Base-by-base conservation (phyloP, 2,797 vertebrate species). In the Phrynocephalus forsythii region DNA sequence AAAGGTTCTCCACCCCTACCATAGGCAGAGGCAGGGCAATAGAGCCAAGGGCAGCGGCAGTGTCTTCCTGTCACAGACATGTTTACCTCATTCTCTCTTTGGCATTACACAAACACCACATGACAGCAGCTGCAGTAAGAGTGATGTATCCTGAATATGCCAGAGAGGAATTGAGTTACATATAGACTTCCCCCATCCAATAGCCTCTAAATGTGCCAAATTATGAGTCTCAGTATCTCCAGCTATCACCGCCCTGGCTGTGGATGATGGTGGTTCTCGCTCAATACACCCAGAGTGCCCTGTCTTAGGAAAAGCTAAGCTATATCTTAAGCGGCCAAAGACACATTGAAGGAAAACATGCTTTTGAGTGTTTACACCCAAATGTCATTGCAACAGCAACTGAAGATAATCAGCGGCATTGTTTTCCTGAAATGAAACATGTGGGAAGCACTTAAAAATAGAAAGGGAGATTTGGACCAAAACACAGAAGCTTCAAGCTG, bases 361-460 rank as follows among this genome's bases (percentile, higher is more conserved):
- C 15, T 60, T 0, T 0, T 67, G 71, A 85, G 90, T 92, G 93
- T 68, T 6, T 56, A 72, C 84, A 88, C 3, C 90, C 89, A 48
- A 0, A 0, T 1, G 13, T 91, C 92, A 93, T 90, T 91, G 92
- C 90, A 93, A 93, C 89, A 92, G 93, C 92, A 92, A 85, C 75
- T 69, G 89, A 1, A 89, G 89, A 95, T 90, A 91, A 95, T 91
- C 60, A 94, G 82, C 30, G 60, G 44, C 72, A 80, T 73, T 73
- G 68, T 73, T 72, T 71, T 72, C 90, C 90, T 92, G 91, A 48
- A 93, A 8, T 94, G 76, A 85, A 94, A 91, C 92, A 90, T 94
- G 92, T 89, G 8, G 94, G 72, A 93, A 90, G 87, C 88, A 87
- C 90, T 93, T 94, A 82, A 88, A 91, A 93, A 92, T 87, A 84